Evolutionary conservation across 1,140 invertebrate species (phyloP).

Genomic region (Neotoxoptera formosana): DNA sequence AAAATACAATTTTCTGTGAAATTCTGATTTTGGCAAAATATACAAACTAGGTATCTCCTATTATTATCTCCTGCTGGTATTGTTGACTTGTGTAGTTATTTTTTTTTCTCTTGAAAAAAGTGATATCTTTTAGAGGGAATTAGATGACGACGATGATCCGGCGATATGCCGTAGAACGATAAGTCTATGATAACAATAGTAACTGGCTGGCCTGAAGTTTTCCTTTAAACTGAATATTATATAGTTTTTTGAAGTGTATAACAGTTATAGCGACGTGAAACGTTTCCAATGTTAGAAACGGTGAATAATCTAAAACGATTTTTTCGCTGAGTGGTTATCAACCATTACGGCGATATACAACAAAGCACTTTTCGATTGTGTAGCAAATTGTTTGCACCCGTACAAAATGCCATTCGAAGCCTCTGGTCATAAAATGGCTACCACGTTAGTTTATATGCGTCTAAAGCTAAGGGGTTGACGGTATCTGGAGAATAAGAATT

Average conservation of each 20-base stretch:
- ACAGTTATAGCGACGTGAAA: not conserved
- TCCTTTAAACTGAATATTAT: not conserved
- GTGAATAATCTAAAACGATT: not conserved
- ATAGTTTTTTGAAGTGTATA: not conserved
- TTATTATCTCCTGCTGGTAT: not conserved
- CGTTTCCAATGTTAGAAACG: not conserved
- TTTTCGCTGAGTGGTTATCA: not conserved
- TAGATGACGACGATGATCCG: not conserved
- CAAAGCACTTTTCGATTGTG: not conserved
- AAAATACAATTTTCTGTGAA: not conserved
- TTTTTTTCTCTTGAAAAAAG: no score
- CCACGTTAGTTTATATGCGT: not conserved
- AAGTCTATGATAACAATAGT: not conserved
- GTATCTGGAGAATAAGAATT: not conserved
- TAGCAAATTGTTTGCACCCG: not conserved
- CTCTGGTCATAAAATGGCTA: not conserved
- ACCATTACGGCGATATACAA: not conserved
- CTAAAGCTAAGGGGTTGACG: not conserved
- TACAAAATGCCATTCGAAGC: not conserved
- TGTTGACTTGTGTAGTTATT: no score
- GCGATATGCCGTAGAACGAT: not conserved
- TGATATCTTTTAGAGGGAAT: no score
- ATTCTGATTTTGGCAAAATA: not conserved
- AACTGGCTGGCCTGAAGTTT: not conserved
- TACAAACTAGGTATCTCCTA: not conserved